Evolutionary conservation across 2,888 invertebrate genomes (phyloP).

Genomic region (Geophilus truncorum): DNA sequence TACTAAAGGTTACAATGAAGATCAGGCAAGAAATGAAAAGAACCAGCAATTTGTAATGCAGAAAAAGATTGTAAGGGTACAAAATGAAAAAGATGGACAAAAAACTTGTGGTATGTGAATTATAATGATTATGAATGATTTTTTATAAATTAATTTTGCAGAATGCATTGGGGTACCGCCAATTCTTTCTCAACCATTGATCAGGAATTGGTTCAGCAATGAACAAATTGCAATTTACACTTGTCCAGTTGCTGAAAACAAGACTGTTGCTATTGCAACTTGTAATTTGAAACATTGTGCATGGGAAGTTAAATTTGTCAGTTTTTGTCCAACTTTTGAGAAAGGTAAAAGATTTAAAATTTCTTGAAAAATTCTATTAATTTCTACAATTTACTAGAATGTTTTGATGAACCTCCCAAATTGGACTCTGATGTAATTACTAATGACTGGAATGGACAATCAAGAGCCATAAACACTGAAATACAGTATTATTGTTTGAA

Average conservation of each 20-base stretch:
- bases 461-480: not conserved
- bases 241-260: not conserved
- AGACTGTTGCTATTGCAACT: not conserved
- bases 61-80: not conserved
- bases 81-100: not conserved
- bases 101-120: not conserved
- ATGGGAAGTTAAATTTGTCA: not conserved
- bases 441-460: not conserved
- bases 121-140: not conserved
- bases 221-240: not conserved
- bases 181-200: not conserved
- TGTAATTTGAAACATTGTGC: not conserved
- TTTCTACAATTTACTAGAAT: not conserved
- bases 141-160: not conserved
- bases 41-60: not conserved
- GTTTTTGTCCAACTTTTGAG: not conserved
- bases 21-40: not conserved
- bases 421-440: not conserved
- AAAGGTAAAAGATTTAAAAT: not conserved
- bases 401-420: not conserved
- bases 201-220: not conserved
- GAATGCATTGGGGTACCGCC: not conserved
- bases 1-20: not conserved
- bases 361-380: not conserved
- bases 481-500: not conserved